Percentiles rank a stretch among this genome's conserved stretches.
phyloP scores from a whole-genome alignment of 2,888 invertebrate species.

The Ischnura elegans region DNA sequence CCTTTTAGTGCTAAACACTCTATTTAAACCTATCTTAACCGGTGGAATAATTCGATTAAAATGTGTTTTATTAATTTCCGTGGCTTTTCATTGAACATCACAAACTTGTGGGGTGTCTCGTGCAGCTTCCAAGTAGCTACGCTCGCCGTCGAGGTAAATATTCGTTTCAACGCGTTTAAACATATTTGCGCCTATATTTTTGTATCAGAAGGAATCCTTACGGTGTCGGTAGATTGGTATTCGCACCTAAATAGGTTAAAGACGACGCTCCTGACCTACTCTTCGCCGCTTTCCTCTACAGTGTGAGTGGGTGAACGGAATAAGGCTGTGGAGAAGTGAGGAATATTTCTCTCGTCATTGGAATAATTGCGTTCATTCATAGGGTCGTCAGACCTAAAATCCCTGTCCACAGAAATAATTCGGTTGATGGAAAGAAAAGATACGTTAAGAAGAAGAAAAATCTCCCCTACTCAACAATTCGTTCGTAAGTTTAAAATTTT shows the following conservation, averaged over 20 bases:
- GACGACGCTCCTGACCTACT: constrained; percentile 54
- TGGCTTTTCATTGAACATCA: neutral
- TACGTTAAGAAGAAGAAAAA: no score
- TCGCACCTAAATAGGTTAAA: constrained; percentile 40
- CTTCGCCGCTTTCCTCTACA: neutral
- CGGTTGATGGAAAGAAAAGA: no score
- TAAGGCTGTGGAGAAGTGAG: neutral
- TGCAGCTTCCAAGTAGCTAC: neutral
- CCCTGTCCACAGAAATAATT: no score
- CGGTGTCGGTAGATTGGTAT: neutral
- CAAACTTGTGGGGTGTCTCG: neutral
- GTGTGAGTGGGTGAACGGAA: neutral
- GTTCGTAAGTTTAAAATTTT: no score
- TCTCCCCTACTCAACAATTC: no score
- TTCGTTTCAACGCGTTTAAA: neutral
- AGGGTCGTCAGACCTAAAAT: no score
- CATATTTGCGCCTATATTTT: neutral
- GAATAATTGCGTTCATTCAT: no score
- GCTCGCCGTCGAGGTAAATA: neutral
- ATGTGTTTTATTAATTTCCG: neutral
- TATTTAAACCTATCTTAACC: no score
- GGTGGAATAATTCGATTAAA: no score
- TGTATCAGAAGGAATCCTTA: constrained; percentile 51
- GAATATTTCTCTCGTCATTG: no score
- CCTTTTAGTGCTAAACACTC: no score